Conservation (phyloP, 2,888 invertebrate genomes). For the Strigamia transsilvanica region DNA sequence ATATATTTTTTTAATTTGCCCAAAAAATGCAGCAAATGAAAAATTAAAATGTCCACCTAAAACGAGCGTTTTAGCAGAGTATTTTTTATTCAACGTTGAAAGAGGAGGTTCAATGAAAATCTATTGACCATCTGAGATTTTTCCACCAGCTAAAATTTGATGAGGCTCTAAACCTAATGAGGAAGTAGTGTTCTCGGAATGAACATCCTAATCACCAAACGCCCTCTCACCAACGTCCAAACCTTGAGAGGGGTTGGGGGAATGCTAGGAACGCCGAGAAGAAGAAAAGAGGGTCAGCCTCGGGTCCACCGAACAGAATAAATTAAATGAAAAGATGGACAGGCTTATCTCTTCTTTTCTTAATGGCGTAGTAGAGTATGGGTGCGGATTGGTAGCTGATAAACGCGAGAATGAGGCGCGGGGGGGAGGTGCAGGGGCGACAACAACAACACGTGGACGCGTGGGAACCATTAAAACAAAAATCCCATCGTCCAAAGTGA, state of each 20-base stretch:
- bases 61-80: too few relatives aligned
- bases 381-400: conserved; percentile 29
- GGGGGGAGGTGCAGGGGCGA: background rate
- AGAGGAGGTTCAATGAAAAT: conserved; percentile 30
- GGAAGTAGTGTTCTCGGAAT: conserved; percentile 31
- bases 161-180: conserved; percentile 35
- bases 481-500: background rate
- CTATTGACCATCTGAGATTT: conserved; percentile 26
- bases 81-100: background rate
- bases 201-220: conserved; percentile 38
- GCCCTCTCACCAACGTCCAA: conserved; percentile 22
- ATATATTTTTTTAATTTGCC: too few relatives aligned
- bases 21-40: too few relatives aligned
- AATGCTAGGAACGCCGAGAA: conserved; percentile 2
- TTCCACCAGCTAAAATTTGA: conserved; percentile 23
- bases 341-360: conserved; percentile 23
- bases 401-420: conserved; percentile 10
- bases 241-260: background rate
- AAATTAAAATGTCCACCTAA: too few relatives aligned
- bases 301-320: background rate
- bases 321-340: conserved; percentile 15
- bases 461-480: conserved; percentile 20
- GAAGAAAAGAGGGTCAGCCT: conserved; percentile 17
- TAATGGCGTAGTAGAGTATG: conserved; percentile 31
- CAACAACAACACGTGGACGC: conserved; percentile 23